A percentile compares a stretch with the other conserved stretches of the same genome.
phyloP scores from a whole-genome alignment of 2,888 invertebrate genomes.

The Campoletis raptor region DNA sequence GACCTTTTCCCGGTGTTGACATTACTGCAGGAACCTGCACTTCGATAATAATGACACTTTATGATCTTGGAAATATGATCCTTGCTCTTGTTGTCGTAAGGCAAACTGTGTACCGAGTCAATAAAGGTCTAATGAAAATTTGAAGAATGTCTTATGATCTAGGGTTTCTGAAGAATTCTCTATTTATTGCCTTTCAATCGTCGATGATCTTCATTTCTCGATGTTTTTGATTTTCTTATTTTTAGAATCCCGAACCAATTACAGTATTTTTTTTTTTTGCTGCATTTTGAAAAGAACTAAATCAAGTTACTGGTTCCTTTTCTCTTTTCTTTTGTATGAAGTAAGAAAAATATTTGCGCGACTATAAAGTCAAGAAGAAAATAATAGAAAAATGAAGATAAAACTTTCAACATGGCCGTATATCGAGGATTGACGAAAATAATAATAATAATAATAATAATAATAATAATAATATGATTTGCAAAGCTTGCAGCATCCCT shows the following conservation, averaged over 20 bases:
- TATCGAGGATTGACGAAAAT: not conserved
- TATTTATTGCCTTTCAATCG: not conserved
- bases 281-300: not conserved
- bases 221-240: not conserved
- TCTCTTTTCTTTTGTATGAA: not conserved
- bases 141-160: not conserved
- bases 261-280: not conserved
- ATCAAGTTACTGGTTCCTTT: not conserved
- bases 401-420: conserved; percentile 36
- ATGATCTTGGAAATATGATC: not conserved
- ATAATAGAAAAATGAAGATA: conserved; percentile 1
- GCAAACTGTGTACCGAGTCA: not conserved
- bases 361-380: no score
- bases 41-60: not conserved
- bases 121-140: not conserved
- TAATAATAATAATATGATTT: conserved; percentile 50
- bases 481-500: conserved; percentile 5
- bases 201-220: no score
- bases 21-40: not conserved
- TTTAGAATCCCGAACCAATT: not conserved
- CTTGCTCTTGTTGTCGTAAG: not conserved
- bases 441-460: not conserved
- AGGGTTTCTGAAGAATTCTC: not conserved
- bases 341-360: not conserved
- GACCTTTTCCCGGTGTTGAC: not conserved